Evolutionary conservation across 2,113 vertebrate genomes (phyloP), one percentile per base, ranked within the genome.

Genomic region (Vireo altiloquus): DNA sequence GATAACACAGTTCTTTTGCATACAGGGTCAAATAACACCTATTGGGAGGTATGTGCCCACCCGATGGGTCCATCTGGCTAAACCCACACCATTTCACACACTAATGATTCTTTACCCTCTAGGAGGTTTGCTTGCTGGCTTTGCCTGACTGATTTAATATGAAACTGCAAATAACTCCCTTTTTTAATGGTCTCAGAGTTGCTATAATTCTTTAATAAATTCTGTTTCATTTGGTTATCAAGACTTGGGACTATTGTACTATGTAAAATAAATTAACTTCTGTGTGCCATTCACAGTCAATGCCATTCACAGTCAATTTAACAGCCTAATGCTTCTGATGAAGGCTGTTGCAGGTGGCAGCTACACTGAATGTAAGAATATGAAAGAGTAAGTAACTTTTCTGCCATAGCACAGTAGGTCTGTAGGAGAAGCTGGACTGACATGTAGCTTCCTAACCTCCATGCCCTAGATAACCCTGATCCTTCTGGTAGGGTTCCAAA

Each of bases 21-120:
- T 60, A 50, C 37, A 39, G 76, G 35, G 75, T 79, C 74, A 76
- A 56, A 79, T 46, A 89, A 85, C 63, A 76, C 53, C 74, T 87
- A 15, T 72, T 25, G 35, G 65, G 84, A 66, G 65, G 53, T 42
- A 14, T 24, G 54, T 50, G 75, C 57, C 83, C 89, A 76, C 84
- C 84, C 77, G 84, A 59, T 82, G 82, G 46, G 91, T 65, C 78
- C 81, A 54, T 85, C 78, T 95, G 91, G 42, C 50, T 95, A 70
- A 90, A 50, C 50, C n/a, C 46, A 59, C n/a, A 35, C 39, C 6
- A 63, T 74, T 76, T 90, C 69, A 88, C 75, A 60, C 33, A 10
- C 65, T 77, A 53, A 75, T 72, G 50, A 70, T 88, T 70, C 87
- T 85, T 87, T 27, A 39, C 25, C 25, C 79, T 49, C 66, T 57